Conservation (phyloP, 2,888 invertebrate species). For the Ptycholaimellus sp. region DNA sequence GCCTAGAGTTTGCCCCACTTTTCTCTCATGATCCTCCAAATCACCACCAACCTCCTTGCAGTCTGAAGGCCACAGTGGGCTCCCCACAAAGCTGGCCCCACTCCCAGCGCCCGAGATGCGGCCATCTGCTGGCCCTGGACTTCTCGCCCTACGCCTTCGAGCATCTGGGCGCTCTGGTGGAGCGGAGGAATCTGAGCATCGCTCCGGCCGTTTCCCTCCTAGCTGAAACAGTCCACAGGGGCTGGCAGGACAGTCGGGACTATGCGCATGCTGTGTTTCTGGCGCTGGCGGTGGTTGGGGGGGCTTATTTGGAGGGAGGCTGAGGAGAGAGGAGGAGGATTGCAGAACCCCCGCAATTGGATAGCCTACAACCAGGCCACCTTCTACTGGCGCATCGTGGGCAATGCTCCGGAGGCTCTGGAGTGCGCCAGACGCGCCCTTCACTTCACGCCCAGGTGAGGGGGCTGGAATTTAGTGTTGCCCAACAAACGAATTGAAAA, state of each 20-base stretch:
- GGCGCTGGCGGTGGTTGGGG: too few species aligned
- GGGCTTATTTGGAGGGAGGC: background rate
- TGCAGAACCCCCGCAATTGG: conserved; percentile 48
- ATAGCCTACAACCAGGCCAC: conserved; percentile 52
- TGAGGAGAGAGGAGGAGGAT: background rate
- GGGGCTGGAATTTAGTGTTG: too few species aligned
- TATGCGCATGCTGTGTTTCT: background rate
- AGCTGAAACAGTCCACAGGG: too few species aligned
- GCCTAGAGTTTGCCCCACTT: too few species aligned
- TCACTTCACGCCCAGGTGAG: conserved; percentile 45
- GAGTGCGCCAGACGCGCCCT: conserved; percentile 53
- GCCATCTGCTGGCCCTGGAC: conserved; percentile 36
- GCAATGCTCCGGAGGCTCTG: conserved; percentile 48
- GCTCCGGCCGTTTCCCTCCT: too few species aligned
- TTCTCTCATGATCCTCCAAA: too few species aligned
- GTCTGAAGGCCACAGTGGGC: too few species aligned
- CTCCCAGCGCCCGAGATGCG: conserved; percentile 44
- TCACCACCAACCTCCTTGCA: too few species aligned
- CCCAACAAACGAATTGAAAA: too few species aligned
- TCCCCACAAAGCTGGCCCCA: too few species aligned
- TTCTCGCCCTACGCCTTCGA: conserved; percentile 43
- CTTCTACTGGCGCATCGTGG: conserved; percentile 50
- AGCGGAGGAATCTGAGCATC: too few species aligned
- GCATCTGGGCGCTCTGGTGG: conserved; percentile 40
- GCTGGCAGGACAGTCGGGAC: too few species aligned